Conservation (phyloP, 2,888 invertebrate genomes). For the Temnothorax unifasciatus region DNA sequence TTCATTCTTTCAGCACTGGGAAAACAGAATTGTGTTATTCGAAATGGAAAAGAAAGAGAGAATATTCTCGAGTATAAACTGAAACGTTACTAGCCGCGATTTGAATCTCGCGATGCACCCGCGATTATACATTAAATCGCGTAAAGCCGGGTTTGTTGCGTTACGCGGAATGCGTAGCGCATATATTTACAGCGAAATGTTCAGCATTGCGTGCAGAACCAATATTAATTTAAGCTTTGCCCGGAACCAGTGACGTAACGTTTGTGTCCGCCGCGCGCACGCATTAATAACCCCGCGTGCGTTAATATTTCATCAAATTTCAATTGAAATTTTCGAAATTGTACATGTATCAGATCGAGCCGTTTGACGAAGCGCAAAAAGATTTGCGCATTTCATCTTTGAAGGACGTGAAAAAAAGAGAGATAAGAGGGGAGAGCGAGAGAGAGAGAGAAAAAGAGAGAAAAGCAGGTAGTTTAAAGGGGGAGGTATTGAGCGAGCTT, state of each 20-base stretch:
- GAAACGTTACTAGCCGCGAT: constrained; percentile 1
- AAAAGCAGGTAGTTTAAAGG: background rate
- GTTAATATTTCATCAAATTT: constrained; percentile 54
- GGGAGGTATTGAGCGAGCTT: background rate
- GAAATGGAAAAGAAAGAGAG: background rate
- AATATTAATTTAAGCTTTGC: constrained; percentile 54
- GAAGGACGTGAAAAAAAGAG: background rate
- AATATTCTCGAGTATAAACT: constrained; percentile 18
- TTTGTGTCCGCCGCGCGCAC: constrained; percentile 15
- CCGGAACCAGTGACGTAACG: constrained; percentile 53
- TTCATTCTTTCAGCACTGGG: background rate
- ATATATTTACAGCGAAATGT: constrained; percentile 42
- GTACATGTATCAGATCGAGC: constrained; percentile 17
- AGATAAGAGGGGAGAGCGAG: background rate
- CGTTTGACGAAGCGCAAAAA: background rate
- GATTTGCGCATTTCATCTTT: background rate
- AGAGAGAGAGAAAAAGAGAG: background rate
- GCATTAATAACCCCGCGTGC: constrained; percentile 40
- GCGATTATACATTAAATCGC: constrained; percentile 47
- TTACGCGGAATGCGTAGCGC: constrained; percentile 18
- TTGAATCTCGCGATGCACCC: constrained; percentile 20
- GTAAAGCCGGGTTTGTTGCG: constrained; percentile 27
- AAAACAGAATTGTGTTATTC: background rate
- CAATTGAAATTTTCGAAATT: constrained; percentile 34
- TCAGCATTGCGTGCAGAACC: constrained; percentile 34